phyloP scores from a whole-genome alignment of 2,113 vertebrate genomes.

The Erinaceus europaeus region DNA sequence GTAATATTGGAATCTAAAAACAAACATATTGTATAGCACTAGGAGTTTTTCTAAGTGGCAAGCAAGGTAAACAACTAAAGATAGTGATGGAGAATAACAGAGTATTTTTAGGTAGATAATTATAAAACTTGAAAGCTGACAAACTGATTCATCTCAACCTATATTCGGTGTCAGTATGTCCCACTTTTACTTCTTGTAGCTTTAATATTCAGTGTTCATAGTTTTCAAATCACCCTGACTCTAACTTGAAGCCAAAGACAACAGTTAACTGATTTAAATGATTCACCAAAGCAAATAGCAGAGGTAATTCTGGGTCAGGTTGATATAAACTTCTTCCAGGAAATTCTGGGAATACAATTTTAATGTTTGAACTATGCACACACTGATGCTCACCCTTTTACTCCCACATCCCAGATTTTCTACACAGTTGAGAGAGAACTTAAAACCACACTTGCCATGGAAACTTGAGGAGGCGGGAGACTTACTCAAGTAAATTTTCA shows the following conservation, averaged over 20 bases:
- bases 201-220: conserved; percentile 19
- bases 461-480: conserved; percentile 27
- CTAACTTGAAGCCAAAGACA: conserved; percentile 50
- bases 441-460: conserved; percentile 25
- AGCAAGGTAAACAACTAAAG: conserved; percentile 28
- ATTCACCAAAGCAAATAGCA: conserved; percentile 45
- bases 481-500: conserved; percentile 48
- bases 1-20: conserved; percentile 26
- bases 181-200: conserved; percentile 18
- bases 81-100: background rate
- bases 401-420: conserved; percentile 78
- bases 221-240: conserved; percentile 53
- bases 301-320: conserved; percentile 64
- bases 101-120: conserved; percentile 51
- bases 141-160: conserved; percentile 65
- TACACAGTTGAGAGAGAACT: conserved; percentile 53
- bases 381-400: conserved; percentile 72
- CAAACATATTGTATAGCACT: background rate
- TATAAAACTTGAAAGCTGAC: conserved; percentile 62
- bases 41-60: conserved; percentile 26
- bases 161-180: conserved; percentile 45
- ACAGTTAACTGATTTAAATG: conserved; percentile 50
- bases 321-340: conserved; percentile 61
- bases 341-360: conserved; percentile 64
- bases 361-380: conserved; percentile 75